A percentile compares a stretch with the other conserved stretches of the same genome.
Conservation (phyloP, 2,888 invertebrate genomes). For the Brenthis ino region DNA sequence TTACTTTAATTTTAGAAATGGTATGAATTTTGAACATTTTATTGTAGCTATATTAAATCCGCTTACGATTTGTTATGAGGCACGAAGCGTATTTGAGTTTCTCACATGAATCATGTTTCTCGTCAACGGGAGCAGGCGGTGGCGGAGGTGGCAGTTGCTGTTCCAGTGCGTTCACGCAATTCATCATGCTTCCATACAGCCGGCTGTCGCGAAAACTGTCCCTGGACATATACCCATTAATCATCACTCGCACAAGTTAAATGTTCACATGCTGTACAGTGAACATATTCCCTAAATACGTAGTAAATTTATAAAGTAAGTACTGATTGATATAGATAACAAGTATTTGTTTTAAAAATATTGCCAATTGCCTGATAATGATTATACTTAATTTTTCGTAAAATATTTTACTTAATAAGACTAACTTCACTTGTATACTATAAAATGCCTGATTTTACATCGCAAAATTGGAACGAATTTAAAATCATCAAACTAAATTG, state of each 20-base stretch:
- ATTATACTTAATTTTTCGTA: too few relatives aligned
- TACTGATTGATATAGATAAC: too few relatives aligned
- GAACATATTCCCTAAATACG: background rate
- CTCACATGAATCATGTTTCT: slow-evolving; percentile 79
- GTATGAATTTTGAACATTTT: too few relatives aligned
- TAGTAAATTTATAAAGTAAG: background rate
- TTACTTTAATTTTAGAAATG: too few relatives aligned
- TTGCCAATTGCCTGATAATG: too few relatives aligned
- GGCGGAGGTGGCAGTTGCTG: slow-evolving; percentile 90
- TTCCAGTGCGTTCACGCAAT: slow-evolving; percentile 96
- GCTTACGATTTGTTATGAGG: slow-evolving; percentile 37
- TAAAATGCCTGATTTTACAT: too few relatives aligned
- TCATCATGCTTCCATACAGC: slow-evolving; percentile 97
- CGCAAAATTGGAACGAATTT: background rate
- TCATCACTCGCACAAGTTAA: slow-evolving; percentile 30
- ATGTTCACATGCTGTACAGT: background rate
- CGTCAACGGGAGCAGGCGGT: slow-evolving; percentile 75
- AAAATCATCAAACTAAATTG: slow-evolving; percentile 5
- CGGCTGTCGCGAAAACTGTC: slow-evolving; percentile 95
- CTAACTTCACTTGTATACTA: too few relatives aligned
- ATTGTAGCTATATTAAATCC: background rate
- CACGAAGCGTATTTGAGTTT: slow-evolving; percentile 13
- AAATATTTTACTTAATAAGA: too few relatives aligned
- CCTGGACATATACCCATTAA: slow-evolving; percentile 74
- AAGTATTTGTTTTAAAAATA: too few relatives aligned